Percentiles rank a stretch among this genome's conserved stretches.
Conservation (phyloP, 2,797 vertebrate species). For the Eulemur rubriventer region DNA sequence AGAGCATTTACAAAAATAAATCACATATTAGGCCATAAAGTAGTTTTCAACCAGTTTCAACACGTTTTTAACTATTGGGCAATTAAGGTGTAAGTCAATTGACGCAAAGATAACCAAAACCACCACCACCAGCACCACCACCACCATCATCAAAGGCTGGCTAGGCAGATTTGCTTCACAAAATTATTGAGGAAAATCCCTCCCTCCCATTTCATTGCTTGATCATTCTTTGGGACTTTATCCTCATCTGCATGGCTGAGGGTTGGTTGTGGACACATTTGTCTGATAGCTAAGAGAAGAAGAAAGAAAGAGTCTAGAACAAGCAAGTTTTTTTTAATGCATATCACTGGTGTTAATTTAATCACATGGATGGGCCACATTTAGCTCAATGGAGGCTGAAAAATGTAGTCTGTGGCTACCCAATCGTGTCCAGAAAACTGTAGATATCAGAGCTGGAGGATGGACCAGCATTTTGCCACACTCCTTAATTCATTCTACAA, state of each 20-base stretch:
- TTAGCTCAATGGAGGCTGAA: not conserved
- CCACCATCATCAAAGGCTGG: not conserved
- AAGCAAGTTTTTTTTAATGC: constrained; percentile 36
- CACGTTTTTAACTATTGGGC: not conserved
- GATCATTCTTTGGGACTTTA: not conserved
- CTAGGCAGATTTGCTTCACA: not conserved
- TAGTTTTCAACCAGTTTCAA: not conserved
- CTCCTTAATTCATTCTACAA: not conserved
- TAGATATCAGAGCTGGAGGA: not conserved
- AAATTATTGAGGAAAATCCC: not conserved
- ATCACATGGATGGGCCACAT: not conserved
- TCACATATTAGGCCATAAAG: not conserved
- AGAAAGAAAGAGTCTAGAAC: not conserved
- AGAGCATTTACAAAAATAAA: not conserved
- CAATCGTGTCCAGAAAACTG: not conserved
- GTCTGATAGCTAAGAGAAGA: not conserved
- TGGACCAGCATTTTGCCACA: not conserved
- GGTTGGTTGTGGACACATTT: not conserved
- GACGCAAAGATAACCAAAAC: not conserved
- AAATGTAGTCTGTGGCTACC: not conserved
- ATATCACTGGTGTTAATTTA: constrained; percentile 38
- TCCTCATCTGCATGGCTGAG: not conserved
- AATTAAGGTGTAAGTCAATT: not conserved
- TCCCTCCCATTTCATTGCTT: not conserved
- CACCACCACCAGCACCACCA: not conserved